These are phyloP conservation scores for Corvus moneduloides DNA, from an alignment of 2,113 vertebrate species.

Conservation along the genomic window DNA sequence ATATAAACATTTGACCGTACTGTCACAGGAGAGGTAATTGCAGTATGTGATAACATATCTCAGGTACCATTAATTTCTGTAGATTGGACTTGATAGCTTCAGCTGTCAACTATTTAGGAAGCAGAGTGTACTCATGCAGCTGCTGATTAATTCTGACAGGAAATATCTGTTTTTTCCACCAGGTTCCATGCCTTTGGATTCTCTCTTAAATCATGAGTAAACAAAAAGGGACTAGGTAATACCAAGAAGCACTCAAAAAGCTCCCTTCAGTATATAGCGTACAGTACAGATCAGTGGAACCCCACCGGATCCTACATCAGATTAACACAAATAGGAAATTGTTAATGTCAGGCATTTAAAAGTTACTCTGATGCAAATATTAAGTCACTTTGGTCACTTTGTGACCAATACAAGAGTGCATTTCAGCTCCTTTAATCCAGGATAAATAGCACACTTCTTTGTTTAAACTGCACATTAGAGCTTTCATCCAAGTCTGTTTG, in stretches of 20 bases:
- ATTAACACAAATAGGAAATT: background rate
- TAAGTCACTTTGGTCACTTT: background rate
- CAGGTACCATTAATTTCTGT: background rate
- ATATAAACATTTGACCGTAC: background rate
- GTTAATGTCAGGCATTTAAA: background rate
- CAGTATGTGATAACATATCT: background rate
- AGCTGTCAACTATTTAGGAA: background rate
- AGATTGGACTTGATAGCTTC: background rate
- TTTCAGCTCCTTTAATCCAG: background rate
- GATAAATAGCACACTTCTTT: background rate
- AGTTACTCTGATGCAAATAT: background rate
- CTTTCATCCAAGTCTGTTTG: background rate
- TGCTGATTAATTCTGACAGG: background rate
- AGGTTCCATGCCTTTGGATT: background rate
- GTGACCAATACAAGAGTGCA: background rate
- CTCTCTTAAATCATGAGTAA: background rate
- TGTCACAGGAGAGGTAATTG: background rate
- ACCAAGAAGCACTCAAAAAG: background rate
- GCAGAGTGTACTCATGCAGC: background rate
- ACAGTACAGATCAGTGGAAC: background rate
- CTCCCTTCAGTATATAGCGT: background rate
- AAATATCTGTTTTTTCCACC: background rate
- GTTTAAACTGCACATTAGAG: background rate
- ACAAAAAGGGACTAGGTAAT: background rate
- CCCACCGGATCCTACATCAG: background rate